Conservation (phyloP, 1,140 invertebrate genomes). For the Gonatopus flavifemur region DNA sequence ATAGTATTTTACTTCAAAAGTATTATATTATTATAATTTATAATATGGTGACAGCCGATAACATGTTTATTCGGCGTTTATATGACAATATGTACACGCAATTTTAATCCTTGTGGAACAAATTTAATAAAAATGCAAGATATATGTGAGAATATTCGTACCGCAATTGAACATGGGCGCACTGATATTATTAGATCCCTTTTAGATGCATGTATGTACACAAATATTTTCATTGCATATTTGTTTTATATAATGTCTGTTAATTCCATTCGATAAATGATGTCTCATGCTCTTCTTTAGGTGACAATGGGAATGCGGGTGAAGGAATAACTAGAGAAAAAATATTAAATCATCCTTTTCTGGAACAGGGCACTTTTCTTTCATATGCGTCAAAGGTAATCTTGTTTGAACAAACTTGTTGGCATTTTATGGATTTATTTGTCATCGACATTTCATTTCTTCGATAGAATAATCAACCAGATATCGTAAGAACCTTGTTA, state of each 20-base stretch:
- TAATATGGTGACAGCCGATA: too few relatives aligned
- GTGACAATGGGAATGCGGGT: slow-evolving; percentile 41
- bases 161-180: slow-evolving; percentile 63
- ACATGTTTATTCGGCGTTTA: too few relatives aligned
- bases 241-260: slow-evolving; percentile 4
- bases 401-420: not conserved
- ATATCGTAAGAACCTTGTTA: slow-evolving; percentile 65
- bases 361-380: slow-evolving; percentile 65
- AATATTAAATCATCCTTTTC: slow-evolving; percentile 57
- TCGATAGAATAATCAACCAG: slow-evolving; percentile 59
- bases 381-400: slow-evolving; percentile 65
- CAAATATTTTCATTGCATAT: slow-evolving; percentile 20
- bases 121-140: slow-evolving; percentile 57
- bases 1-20: too few relatives aligned
- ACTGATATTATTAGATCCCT: slow-evolving; percentile 66
- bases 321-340: slow-evolving; percentile 56
- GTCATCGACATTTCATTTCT: slow-evolving; percentile 10
- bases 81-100: too few relatives aligned
- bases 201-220: slow-evolving; percentile 63
- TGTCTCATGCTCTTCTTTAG: slow-evolving; percentile 20
- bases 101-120: too few relatives aligned
- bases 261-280: slow-evolving; percentile 2
- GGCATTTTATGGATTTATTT: not conserved
- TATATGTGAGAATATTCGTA: slow-evolving; percentile 59
- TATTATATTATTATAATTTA: too few relatives aligned